Conservation (phyloP, 2,797 vertebrate genomes). For the Enteromius argenteus region DNA sequence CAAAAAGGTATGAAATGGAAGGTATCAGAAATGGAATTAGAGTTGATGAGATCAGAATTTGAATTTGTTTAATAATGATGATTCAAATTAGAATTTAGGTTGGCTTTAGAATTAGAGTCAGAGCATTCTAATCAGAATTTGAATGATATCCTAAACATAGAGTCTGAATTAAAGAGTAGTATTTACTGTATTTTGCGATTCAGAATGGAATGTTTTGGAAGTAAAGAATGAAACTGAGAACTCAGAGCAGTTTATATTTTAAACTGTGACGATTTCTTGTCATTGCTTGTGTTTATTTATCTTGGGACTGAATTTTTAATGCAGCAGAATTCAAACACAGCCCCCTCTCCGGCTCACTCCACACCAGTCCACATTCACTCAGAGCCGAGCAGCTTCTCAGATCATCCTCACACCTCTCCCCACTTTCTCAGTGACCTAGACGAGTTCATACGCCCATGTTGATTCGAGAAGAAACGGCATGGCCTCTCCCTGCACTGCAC, state of each 20-base stretch:
- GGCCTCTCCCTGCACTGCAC: background rate
- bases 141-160: too few species aligned
- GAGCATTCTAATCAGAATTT: background rate
- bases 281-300: background rate
- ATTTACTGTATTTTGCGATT: background rate
- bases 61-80: background rate
- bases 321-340: background rate
- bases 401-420: background rate
- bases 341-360: background rate
- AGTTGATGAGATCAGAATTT: background rate
- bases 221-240: background rate
- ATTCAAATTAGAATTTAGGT: background rate
- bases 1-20: background rate
- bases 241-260: background rate
- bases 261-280: background rate
- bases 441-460: background rate
- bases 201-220: background rate
- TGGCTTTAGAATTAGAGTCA: background rate
- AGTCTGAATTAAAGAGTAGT: background rate
- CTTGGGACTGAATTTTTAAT: background rate
- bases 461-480: background rate
- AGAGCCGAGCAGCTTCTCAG: background rate
- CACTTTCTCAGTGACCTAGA: background rate
- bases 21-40: background rate
- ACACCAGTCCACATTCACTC: background rate